Evolutionary conservation across 2,888 invertebrate genomes (phyloP).

Genomic region (Callyntrura guangdongensis): DNA sequence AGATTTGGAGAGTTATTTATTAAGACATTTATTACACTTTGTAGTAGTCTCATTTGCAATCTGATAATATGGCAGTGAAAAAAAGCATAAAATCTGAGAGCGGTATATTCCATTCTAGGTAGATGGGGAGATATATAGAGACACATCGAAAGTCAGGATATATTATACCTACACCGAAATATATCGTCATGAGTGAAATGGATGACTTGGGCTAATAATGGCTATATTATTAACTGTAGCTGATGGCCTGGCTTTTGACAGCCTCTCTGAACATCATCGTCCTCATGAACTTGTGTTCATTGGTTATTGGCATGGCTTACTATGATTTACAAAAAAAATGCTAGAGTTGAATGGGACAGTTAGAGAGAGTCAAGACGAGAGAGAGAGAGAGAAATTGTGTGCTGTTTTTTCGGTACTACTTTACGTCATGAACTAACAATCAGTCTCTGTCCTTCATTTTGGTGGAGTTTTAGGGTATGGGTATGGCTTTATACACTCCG

Average conservation of each 20-base stretch:
- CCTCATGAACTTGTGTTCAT: constrained; percentile 30
- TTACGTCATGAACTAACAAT: constrained; percentile 7
- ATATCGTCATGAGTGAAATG: constrained; percentile 51
- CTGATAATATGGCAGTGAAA: constrained; percentile 62
- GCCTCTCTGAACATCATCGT: constrained; percentile 4
- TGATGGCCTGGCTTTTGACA: constrained; percentile 1
- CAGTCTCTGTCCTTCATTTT: background rate
- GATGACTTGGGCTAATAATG: constrained; percentile 44
- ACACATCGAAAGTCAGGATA: constrained; percentile 12
- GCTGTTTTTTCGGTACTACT: background rate
- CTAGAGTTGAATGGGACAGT: constrained; percentile 9
- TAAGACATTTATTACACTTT: constrained; percentile 80
- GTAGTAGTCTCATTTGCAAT: constrained; percentile 78
- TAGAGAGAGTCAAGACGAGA: no score
- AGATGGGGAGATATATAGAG: background rate
- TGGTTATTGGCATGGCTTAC: constrained; percentile 26
- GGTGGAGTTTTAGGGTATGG: background rate
- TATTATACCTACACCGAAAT: no score
- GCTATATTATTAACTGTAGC: constrained; percentile 63
- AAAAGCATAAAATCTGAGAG: background rate
- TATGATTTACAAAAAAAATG: no score
- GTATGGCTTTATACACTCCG: background rate
- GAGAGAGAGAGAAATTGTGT: no score
- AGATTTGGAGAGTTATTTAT: constrained; percentile 76
- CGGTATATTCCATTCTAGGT: background rate